Percentiles rank a stretch among this genome's conserved stretches.
phyloP scores from a whole-genome alignment of 1,140 invertebrate species.

The Oedothorax gibbosus region DNA sequence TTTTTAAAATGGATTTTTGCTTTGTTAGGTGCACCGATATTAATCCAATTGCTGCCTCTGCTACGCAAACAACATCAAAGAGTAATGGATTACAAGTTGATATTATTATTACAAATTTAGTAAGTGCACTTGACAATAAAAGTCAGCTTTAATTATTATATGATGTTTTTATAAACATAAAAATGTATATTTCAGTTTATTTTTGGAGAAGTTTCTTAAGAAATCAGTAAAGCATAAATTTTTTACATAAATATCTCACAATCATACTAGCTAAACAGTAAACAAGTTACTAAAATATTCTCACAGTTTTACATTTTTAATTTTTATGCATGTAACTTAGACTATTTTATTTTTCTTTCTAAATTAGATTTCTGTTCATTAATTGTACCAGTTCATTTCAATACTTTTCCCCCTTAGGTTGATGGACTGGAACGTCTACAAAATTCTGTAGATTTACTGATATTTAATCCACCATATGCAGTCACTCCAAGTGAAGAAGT shows the following conservation, averaged over 20 bases:
- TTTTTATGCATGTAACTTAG: background rate
- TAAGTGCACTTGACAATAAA: background rate
- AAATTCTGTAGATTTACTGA: conserved; percentile 79
- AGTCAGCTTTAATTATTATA: too few relatives aligned
- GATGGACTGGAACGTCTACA: conserved; percentile 66
- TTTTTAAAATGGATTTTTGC: background rate
- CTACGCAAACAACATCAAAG: conserved; percentile 76
- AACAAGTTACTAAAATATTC: too few relatives aligned
- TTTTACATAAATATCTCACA: too few relatives aligned
- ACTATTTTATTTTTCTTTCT: background rate
- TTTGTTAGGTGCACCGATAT: conserved; percentile 78
- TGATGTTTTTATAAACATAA: too few relatives aligned
- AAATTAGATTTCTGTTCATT: background rate
- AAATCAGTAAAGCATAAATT: too few relatives aligned
- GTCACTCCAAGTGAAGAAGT: conserved; percentile 83
- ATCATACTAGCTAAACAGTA: too few relatives aligned
- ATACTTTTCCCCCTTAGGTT: conserved; percentile 46
- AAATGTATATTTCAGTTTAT: too few relatives aligned
- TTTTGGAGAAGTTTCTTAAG: too few relatives aligned
- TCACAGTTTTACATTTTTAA: background rate
- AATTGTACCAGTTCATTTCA: background rate
- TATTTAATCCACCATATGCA: conserved; percentile 99
- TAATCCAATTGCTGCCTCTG: conserved; percentile 80
- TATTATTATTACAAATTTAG: conserved; percentile 78
- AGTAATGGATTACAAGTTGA: conserved; percentile 77